A percentile compares a stretch with the other conserved stretches of the same genome.
Evolutionary conservation across 2,113 vertebrate genomes (phyloP).

Genomic region (Otus sunia): DNA sequence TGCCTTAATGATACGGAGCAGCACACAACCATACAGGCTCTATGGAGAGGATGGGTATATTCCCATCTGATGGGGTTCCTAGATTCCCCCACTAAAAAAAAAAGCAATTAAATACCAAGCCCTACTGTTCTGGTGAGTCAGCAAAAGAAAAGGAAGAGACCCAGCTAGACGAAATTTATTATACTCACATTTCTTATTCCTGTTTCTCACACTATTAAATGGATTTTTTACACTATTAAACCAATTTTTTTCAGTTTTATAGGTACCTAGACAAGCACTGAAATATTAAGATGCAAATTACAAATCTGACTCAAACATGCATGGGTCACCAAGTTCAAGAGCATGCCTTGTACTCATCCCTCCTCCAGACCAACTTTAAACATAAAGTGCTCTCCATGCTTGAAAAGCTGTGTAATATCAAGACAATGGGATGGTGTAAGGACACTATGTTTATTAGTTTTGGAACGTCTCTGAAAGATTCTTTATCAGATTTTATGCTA

Average conservation of each 20-base stretch:
- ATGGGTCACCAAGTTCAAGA: not conserved
- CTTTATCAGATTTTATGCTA: not conserved
- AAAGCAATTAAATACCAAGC: not conserved
- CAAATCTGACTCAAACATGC: not conserved
- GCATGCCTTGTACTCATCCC: not conserved
- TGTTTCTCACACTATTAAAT: not conserved
- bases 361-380: not conserved
- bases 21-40: not conserved
- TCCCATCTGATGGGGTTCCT: not conserved
- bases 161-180: not conserved
- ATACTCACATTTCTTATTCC: not conserved
- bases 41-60: not conserved
- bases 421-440: not conserved
- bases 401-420: not conserved
- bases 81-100: not conserved
- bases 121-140: conserved; percentile 10
- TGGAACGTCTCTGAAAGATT: not conserved
- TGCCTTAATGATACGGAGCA: not conserved
- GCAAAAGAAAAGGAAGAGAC: conserved; percentile 1
- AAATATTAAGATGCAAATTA: not conserved
- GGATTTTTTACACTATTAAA: not conserved
- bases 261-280: not conserved
- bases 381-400: not conserved
- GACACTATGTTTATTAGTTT: not conserved
- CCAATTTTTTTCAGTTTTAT: not conserved